These are phyloP conservation scores for Mylabris sibirica DNA, from an alignment of 2,888 invertebrate species.

Conservation along the genomic window DNA sequence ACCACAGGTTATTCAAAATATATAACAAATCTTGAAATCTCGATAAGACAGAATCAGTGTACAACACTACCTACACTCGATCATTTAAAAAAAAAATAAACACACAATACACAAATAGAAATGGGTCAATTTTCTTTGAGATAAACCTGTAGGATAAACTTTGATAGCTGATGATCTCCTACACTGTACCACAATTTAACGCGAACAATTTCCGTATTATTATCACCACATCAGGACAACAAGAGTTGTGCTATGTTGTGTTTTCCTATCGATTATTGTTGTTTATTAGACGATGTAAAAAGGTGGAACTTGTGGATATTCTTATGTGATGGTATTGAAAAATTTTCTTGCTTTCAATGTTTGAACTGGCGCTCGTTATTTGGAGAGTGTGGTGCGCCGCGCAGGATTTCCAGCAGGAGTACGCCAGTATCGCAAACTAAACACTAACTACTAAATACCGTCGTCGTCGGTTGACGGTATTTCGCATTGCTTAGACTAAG, in stretches of 20 bases:
- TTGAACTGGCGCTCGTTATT: slow-evolving; percentile 40
- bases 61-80: neutral
- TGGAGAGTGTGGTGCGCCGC: slow-evolving; percentile 28
- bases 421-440: slow-evolving; percentile 39
- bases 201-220: neutral
- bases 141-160: neutral
- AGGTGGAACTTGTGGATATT: slow-evolving; percentile 35
- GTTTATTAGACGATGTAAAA: slow-evolving; percentile 26
- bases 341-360: slow-evolving; percentile 19
- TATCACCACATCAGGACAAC: neutral
- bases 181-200: neutral
- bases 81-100: neutral
- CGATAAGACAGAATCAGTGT: neutral
- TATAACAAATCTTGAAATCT: slow-evolving; percentile 9
- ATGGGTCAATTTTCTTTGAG: neutral
- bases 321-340: neutral
- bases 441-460: slow-evolving; percentile 38
- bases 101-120: neutral
- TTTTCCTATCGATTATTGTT: slow-evolving; percentile 31
- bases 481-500: slow-evolving; percentile 54
- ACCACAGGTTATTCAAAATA: neutral
- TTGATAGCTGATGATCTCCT: neutral
- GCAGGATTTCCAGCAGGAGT: slow-evolving; percentile 34
- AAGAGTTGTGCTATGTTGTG: neutral
- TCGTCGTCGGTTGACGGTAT: slow-evolving; percentile 38